Evolutionary conservation across 1,140 invertebrate genomes (phyloP).

Genomic region (Ericerus pela): DNA sequence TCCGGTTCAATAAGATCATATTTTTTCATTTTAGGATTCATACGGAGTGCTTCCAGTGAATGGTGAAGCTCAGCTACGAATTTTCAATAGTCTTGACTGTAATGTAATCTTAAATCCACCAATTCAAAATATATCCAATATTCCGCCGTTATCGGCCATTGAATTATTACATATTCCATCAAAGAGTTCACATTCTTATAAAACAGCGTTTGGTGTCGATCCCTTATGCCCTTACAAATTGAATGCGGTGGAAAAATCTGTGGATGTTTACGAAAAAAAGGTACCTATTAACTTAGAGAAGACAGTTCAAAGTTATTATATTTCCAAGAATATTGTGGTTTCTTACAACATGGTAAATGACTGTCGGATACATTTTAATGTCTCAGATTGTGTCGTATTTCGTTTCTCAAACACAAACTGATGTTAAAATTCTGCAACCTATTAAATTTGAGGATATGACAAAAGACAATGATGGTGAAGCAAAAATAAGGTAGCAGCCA

Average conservation of each 20-base stretch:
- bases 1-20: too few species aligned
- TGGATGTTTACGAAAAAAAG: background rate
- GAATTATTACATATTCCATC: background rate
- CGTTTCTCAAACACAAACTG: background rate
- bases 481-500: conserved; percentile 3
- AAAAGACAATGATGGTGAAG: background rate
- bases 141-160: background rate
- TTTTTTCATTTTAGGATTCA: background rate
- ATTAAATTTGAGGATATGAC: background rate
- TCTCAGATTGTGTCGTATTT: background rate
- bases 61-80: background rate
- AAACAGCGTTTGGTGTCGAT: background rate
- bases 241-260: background rate
- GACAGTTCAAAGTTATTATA: too few species aligned
- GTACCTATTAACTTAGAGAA: too few species aligned
- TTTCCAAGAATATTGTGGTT: too few species aligned
- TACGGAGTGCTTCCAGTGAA: background rate
- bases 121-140: background rate
- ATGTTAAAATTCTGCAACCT: background rate
- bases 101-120: background rate
- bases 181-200: background rate
- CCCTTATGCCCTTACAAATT: background rate
- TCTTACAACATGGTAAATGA: too few species aligned
- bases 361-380: background rate
- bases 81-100: background rate